These are phyloP conservation scores for Riptortus pedestris DNA, from an alignment of 1,140 invertebrate genomes.

Conservation along the genomic window DNA sequence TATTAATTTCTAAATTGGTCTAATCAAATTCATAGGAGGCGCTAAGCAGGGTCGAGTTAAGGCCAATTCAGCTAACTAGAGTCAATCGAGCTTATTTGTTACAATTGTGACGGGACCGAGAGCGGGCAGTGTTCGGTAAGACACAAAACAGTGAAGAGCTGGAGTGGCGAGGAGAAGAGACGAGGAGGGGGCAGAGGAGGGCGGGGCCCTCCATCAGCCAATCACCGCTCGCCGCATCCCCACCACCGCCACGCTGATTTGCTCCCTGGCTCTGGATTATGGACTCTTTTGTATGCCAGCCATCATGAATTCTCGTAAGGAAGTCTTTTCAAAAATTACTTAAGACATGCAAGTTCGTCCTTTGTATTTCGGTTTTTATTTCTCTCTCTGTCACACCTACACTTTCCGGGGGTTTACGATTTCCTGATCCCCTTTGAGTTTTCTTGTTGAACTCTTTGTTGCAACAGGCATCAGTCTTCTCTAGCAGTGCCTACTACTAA, in stretches of 20 bases:
- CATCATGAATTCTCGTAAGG: background rate
- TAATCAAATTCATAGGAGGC: slow-evolving; percentile 29
- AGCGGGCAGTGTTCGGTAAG: slow-evolving; percentile 20
- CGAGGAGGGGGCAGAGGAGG: background rate
- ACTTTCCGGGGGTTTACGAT: too few species aligned
- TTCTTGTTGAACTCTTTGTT: too few species aligned
- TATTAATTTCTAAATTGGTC: slow-evolving; percentile 29
- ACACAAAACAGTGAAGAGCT: slow-evolving; percentile 12
- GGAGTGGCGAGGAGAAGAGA: background rate
- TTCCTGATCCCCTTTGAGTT: too few species aligned
- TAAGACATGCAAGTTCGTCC: too few species aligned
- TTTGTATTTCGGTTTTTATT: too few species aligned
- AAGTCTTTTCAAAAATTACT: too few species aligned
- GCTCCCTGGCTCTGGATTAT: background rate
- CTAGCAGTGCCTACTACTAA: too few species aligned
- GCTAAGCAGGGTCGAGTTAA: slow-evolving; percentile 28
- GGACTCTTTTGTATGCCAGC: slow-evolving; percentile 2
- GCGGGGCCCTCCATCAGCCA: background rate
- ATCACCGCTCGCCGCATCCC: background rate
- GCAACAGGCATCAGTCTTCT: too few species aligned
- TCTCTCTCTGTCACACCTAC: too few species aligned
- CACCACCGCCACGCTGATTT: background rate
- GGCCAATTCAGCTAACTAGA: slow-evolving; percentile 27
- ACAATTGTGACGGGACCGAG: slow-evolving; percentile 22
- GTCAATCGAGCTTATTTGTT: slow-evolving; percentile 29